Conservation (phyloP, 2,797 vertebrate species). For the Rallus crepitans region DNA sequence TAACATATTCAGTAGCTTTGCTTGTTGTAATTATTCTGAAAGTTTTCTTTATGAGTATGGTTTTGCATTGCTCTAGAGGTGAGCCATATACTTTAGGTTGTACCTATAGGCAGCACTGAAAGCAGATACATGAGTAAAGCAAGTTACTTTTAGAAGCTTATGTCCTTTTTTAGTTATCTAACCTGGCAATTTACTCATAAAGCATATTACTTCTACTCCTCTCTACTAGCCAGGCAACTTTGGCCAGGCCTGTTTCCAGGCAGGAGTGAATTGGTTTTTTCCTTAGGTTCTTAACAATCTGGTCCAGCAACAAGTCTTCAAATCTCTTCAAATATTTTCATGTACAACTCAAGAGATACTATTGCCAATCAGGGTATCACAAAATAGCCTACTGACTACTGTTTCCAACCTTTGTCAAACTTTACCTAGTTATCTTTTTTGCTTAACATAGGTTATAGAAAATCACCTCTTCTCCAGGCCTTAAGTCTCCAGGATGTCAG, state of each 20-base stretch:
- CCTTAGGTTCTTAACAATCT: neutral
- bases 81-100: neutral
- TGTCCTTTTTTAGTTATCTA: neutral
- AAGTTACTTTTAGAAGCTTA: neutral
- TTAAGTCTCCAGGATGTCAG: neutral
- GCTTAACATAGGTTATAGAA: neutral
- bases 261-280: no score
- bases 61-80: neutral
- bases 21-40: neutral
- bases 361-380: neutral
- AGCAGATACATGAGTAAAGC: neutral
- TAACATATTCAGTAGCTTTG: neutral
- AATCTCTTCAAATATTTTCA: neutral
- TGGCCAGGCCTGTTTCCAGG: neutral
- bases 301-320: neutral
- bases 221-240: neutral
- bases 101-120: neutral
- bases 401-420: neutral
- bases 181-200: neutral
- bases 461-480: neutral
- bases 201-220: neutral
- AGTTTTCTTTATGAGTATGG: neutral
- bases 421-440: neutral
- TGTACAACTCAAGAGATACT: neutral
- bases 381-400: neutral